Percentiles rank a stretch among this genome's conserved stretches.
phyloP scores from a whole-genome alignment of 2,113 vertebrate species.

The Hippocampus barbouri region DNA sequence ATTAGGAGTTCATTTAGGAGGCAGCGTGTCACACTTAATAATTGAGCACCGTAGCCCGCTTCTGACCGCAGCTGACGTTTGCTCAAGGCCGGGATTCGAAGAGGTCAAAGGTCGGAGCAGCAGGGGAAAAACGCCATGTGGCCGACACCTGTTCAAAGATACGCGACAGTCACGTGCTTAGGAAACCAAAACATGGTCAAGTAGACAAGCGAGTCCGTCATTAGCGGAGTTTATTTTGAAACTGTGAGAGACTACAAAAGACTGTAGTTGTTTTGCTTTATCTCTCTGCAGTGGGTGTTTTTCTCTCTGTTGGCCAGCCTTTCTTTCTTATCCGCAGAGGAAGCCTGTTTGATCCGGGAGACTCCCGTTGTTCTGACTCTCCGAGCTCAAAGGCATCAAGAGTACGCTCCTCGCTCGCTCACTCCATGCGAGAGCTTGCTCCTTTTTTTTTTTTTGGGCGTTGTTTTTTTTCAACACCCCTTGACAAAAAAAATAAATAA shows the following conservation, averaged over 20 bases:
- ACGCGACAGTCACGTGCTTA: slow-evolving; percentile 11
- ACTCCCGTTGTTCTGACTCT: slow-evolving; percentile 54
- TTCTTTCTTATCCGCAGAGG: slow-evolving; percentile 47
- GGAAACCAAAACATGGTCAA: slow-evolving; percentile 15
- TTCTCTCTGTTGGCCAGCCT: slow-evolving; percentile 25
- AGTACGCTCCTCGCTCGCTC: slow-evolving; percentile 30
- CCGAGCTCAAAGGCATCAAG: slow-evolving; percentile 41
- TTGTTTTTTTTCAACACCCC: background rate
- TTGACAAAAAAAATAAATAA: slow-evolving; percentile 1
- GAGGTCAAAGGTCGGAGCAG: slow-evolving; percentile 38
- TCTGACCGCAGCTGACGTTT: slow-evolving; percentile 3
- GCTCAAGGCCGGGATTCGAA: slow-evolving; percentile 5
- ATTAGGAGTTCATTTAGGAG: slow-evolving; percentile 1
- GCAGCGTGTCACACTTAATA: slow-evolving; percentile 2
- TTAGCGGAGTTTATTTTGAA: slow-evolving; percentile 27
- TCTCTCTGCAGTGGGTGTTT: slow-evolving; percentile 29
- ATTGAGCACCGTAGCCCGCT: background rate
- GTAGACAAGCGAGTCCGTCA: slow-evolving; percentile 5
- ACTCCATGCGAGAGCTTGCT: slow-evolving; percentile 17
- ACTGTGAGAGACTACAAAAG: slow-evolving; percentile 41
- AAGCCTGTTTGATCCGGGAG: slow-evolving; percentile 64
- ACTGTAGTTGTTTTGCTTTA: slow-evolving; percentile 23
- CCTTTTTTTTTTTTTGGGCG: background rate
- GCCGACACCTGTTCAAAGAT: slow-evolving; percentile 49
- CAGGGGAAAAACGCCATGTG: slow-evolving; percentile 42